Evolutionary conservation across 2,113 vertebrate species (phyloP).

Genomic region (Silurus glanis): DNA sequence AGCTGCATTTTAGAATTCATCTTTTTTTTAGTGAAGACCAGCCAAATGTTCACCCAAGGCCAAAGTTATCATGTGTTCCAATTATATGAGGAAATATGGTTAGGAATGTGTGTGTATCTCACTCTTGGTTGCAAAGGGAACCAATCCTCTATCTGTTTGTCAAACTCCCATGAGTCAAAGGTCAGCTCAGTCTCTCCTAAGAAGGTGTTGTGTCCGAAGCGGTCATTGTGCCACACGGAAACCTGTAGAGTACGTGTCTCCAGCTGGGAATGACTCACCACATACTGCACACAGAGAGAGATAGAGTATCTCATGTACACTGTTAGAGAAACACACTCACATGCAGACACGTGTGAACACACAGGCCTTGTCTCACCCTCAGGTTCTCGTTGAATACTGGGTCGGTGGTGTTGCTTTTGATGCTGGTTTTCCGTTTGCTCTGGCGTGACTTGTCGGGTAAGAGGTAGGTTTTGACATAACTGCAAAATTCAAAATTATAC

Average conservation of each 20-base stretch:
- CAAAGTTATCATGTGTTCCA: background rate
- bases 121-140: conserved; percentile 92
- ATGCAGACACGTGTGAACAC: background rate
- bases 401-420: conserved; percentile 87
- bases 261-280: conserved; percentile 94
- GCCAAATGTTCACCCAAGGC: background rate
- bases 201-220: conserved; percentile 92
- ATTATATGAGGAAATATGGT: background rate
- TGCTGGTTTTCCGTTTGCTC: conserved; percentile 95
- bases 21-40: background rate
- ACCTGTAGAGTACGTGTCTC: conserved; percentile 91
- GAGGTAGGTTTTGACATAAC: conserved; percentile 96
- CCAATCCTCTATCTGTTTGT: conserved; percentile 86
- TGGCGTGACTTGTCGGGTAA: conserved; percentile 94
- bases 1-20: background rate
- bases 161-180: conserved; percentile 94
- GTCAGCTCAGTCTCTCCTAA: conserved; percentile 94
- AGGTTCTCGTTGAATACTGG: conserved; percentile 92
- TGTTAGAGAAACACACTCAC: conserved; percentile 3
- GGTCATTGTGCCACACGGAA: conserved; percentile 96
- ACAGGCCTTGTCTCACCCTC: conserved; percentile 74
- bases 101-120: conserved; percentile 10
- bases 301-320: conserved; percentile 16
- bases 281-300: conserved; percentile 77
- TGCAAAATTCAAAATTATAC: conserved; percentile 58